Evolutionary conservation across 1,140 invertebrate genomes (phyloP), one percentile per base, ranked within the genome.

Genomic region (Macrocentrus cingulum): DNA sequence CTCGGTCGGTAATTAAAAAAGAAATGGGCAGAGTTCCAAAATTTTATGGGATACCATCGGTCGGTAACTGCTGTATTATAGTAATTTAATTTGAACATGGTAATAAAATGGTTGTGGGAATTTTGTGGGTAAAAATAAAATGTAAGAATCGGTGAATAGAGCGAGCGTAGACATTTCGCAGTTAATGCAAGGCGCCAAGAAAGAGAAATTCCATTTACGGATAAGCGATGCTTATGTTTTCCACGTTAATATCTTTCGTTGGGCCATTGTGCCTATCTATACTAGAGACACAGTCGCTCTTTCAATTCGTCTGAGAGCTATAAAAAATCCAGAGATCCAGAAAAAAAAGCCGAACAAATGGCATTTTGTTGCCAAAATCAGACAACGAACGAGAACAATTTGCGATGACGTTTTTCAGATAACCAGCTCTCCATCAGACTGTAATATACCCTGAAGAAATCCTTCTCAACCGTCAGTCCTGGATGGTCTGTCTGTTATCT

Each of bases 361-460:
- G 13, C 19, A 20, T 34, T 42, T 57, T 13, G 32, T 41, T 53
- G 23, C 65, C 65, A 66, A 66, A 66, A 66, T 66, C 65, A 62
- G 65, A 64, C 62, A 66, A 66, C 52, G 45, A 56, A 49, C 37
- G n/a, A 53, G 19, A 60, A 13, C 42, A 54, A 62, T 60, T 59
- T 48, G 46, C 39, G 41, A 59, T 64, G 60, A 64, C 58, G 39
- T 60, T 59, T 59, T 49, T 22, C 22, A 66, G 62, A 66, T 64
- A 64, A 48, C 46, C 37, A 18, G 11, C 16, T 54, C 22, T 34
- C 8, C 25, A 53, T 48, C 22, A 15, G 44, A 54, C 39, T 29
- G 9, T 50, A 54, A 60, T 54, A 45, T 54, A 53, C 36, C 37
- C 39, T 48, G 42, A 22, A 45, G 42, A 45, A 34, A 49, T 51